Percentiles rank a stretch among this genome's conserved stretches.
Conservation (phyloP, 2,797 vertebrate species). For the Falco rusticolus region DNA sequence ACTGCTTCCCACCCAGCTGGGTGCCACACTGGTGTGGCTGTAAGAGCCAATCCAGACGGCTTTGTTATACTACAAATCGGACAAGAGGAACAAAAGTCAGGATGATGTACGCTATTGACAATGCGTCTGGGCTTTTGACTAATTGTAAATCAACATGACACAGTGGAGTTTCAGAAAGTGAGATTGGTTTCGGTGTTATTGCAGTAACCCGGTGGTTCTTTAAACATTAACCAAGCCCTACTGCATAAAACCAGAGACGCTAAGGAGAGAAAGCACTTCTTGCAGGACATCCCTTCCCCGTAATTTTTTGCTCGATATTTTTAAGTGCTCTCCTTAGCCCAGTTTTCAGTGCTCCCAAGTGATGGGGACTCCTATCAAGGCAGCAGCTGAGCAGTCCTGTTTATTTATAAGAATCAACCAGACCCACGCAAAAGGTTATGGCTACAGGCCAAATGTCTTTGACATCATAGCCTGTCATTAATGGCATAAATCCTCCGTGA, state of each 20-base stretch:
- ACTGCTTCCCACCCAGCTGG: fast-evolving
- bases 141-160: neutral
- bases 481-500: slow-evolving; percentile 63
- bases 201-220: neutral
- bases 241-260: neutral
- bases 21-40: fast-evolving
- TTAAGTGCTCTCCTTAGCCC: neutral
- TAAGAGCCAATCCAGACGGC: neutral
- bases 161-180: neutral
- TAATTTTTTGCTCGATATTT: neutral
- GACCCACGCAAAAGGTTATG: slow-evolving; percentile 66
- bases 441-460: slow-evolving; percentile 56
- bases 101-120: fast-evolving
- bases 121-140: fast-evolving
- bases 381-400: slow-evolving; percentile 32
- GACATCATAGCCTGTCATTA: slow-evolving; percentile 68
- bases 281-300: neutral
- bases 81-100: fast-evolving
- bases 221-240: neutral
- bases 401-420: slow-evolving; percentile 53
- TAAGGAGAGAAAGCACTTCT: neutral
- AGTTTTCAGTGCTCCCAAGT: neutral
- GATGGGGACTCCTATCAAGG: slow-evolving; percentile 22
- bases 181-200: neutral
- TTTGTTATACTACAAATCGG: fast-evolving